Evolutionary conservation across 2,888 invertebrate species (phyloP), one percentile per base, ranked within the genome.

Genomic region (Celastrina argiolus): DNA sequence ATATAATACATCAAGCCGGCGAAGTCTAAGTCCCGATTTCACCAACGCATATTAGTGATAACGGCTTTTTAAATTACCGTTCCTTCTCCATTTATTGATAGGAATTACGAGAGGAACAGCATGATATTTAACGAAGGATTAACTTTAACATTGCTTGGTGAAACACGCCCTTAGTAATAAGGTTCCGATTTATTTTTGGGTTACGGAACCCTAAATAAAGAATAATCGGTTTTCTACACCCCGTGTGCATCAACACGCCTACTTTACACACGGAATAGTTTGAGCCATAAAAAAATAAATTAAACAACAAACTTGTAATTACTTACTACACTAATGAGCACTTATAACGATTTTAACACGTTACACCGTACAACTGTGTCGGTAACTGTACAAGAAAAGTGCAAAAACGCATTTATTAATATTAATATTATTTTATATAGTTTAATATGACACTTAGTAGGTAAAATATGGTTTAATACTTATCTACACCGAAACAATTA

Each of bases 211-310:
- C n/a, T n/a, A n/a, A 3, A 28, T 28, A 59, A 39, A 36, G 14
- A 58, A 58, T 31, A 12, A 61, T 61, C 61, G 61, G 18, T 39
- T 61, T 34, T 36, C 39, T 61, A 61, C 61, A 26, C 36, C 39
- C 34, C 36, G 59, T 36, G 18, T 39, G 1, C n/a, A 7, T 16
- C 8, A 8, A 18, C 26, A 61, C 61, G 39, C 39, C 61, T 7
- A 61, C 36, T 39, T 12, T 36, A 36, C 61, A 39, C 61, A 31
- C 59, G 59, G 59, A 34, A 59, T 31, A 18, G 18, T 36, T 12
- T 61, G 12, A 22, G 61, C 14, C 16, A 8, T 10, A 14, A 61
- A 61, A 18, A 61, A 61, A 8, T 12, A 10, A 61, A 36, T 34
- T 18, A 59, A 18, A 31, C 18, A 28, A 28, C 45, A 45, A 22